phyloP scores from a whole-genome alignment of 2,797 vertebrate genomes.

The Geotrypetes seraphini region DNA sequence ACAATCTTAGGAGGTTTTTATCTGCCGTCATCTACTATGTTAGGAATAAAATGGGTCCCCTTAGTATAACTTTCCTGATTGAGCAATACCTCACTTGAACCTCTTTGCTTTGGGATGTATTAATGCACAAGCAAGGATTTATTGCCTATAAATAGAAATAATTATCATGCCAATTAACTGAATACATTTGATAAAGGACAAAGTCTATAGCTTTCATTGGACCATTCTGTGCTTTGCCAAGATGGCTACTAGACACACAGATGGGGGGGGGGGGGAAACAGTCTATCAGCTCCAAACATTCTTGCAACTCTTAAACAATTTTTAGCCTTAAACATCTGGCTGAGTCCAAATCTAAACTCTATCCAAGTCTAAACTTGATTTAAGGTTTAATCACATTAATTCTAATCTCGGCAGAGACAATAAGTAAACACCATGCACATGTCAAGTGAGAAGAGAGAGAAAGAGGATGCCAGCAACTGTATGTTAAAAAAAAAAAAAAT shows the following conservation, averaged over 20 bases:
- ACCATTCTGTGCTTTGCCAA: background rate
- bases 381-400: slow-evolving; percentile 29
- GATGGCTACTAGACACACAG: background rate
- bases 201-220: background rate
- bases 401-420: slow-evolving; percentile 20
- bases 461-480: slow-evolving; percentile 18
- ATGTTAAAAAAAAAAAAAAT: slow-evolving; percentile 39
- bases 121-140: no score
- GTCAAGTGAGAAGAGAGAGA: slow-evolving; percentile 22
- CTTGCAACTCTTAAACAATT: no score
- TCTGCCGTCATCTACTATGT: no score
- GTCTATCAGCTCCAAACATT: slow-evolving; percentile 11
- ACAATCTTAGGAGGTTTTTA: no score
- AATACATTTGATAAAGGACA: background rate
- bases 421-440: slow-evolving; percentile 21
- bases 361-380: slow-evolving; percentile 23
- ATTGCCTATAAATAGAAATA: no score
- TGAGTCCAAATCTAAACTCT: slow-evolving; percentile 11
- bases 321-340: slow-evolving; percentile 33
- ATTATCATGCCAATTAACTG: background rate
- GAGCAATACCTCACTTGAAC: no score
- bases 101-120: no score
- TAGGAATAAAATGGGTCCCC: no score
- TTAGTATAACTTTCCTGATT: no score
- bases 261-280: no score